Conservation (phyloP, 2,888 invertebrate genomes). For the Drosophila bunnanda region DNA sequence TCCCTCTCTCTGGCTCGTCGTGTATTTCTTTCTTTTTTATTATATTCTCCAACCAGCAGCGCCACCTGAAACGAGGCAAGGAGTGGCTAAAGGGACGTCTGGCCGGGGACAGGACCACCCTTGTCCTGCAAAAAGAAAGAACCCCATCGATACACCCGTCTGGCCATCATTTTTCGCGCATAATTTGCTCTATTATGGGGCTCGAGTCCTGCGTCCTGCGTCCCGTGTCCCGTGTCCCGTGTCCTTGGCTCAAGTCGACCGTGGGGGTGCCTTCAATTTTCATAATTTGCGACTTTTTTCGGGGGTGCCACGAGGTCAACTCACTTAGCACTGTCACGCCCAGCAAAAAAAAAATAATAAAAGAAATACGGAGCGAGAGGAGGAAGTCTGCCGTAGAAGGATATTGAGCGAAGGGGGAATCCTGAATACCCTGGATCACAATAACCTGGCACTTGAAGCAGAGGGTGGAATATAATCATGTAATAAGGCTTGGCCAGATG, state of each 20-base stretch:
- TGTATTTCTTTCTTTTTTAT: background rate
- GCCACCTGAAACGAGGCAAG: constrained; percentile 14
- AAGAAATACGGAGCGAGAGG: background rate
- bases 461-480: constrained; percentile 2
- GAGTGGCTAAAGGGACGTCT: constrained; percentile 16
- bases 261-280: constrained; percentile 65
- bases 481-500: background rate
- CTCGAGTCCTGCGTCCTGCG: constrained; percentile 10
- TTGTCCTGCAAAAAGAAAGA: constrained; percentile 2
- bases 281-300: constrained; percentile 63
- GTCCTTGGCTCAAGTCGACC: background rate
- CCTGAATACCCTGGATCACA: constrained; percentile 20
- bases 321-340: constrained; percentile 73
- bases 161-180: constrained; percentile 74
- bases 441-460: background rate
- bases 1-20: background rate
- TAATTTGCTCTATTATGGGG: constrained; percentile 76
- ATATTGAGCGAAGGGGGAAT: constrained; percentile 8
- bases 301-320: constrained; percentile 46
- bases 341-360: constrained; percentile 33
- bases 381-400: constrained; percentile 7
- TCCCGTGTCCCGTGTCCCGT: constrained; percentile 6
- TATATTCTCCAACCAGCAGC: constrained; percentile 8
- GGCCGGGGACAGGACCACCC: constrained; percentile 11
- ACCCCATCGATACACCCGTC: constrained; percentile 45